Conservation (phyloP, 2,113 vertebrate species). For the Ranitomeya variabilis region DNA sequence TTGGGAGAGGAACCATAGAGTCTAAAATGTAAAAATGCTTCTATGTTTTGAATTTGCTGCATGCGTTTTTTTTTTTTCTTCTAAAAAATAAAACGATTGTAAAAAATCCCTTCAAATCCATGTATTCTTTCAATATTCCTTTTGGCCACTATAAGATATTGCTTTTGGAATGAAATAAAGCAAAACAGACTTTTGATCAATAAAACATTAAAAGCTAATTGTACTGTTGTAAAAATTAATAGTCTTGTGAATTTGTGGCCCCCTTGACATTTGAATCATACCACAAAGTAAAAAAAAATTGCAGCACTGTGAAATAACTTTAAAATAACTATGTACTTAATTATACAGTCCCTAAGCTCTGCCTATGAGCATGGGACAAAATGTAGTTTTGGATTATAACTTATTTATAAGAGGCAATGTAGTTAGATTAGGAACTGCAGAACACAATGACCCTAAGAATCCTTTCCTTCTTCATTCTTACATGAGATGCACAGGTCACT, state of each 20-base stretch:
- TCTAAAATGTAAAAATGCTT: no score
- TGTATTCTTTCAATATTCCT: neutral
- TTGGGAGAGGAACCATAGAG: no score
- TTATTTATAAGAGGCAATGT: neutral
- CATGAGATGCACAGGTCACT: constrained; percentile 42
- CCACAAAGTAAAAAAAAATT: neutral
- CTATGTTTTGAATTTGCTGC: no score
- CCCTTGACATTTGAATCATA: neutral
- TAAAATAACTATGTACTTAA: neutral
- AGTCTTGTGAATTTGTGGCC: neutral
- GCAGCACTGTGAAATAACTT: neutral
- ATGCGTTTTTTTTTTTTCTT: no score
- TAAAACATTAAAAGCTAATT: constrained; percentile 27
- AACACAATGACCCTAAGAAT: constrained; percentile 11
- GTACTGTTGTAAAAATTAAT: neutral
- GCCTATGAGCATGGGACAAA: neutral
- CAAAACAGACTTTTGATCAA: constrained; percentile 14
- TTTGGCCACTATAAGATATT: constrained; percentile 2
- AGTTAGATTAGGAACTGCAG: neutral
- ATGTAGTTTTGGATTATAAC: neutral
- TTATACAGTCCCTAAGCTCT: neutral
- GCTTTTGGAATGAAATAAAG: neutral
- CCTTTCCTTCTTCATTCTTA: neutral
- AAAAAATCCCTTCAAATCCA: no score
- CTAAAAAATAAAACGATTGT: no score